A percentile compares a stretch with the other conserved stretches of the same genome.
These are phyloP conservation scores for Hydrotaea diabolus DNA, from an alignment of 2,888 invertebrate species.

Conservation along the genomic window DNA sequence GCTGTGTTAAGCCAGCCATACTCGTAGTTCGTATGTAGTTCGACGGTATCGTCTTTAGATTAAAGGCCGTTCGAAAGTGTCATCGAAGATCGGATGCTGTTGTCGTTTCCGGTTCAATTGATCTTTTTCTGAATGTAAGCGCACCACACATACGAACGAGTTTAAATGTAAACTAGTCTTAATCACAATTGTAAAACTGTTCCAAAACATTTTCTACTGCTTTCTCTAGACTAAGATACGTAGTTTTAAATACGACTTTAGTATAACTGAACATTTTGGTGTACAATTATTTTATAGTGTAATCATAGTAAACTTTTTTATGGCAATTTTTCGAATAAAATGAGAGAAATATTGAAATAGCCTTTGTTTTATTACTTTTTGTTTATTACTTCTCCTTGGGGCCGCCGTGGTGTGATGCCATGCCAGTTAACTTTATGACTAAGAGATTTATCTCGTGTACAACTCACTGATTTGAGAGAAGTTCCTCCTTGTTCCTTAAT, in stretches of 20 bases:
- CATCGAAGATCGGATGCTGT: too few relatives aligned
- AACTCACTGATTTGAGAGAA: too few relatives aligned
- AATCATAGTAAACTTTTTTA: constrained; percentile 24
- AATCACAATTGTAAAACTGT: constrained; percentile 48
- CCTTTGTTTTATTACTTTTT: too few relatives aligned
- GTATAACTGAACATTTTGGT: constrained; percentile 44
- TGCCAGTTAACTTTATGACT: too few relatives aligned
- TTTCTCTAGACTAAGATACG: constrained; percentile 18
- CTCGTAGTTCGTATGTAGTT: too few relatives aligned
- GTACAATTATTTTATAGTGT: constrained; percentile 49
- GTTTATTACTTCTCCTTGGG: too few relatives aligned
- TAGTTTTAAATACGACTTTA: constrained; percentile 42
- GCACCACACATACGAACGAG: constrained; percentile 1
- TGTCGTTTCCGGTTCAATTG: not conserved
- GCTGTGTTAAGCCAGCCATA: too few relatives aligned
- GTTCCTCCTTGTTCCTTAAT: too few relatives aligned
- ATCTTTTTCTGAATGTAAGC: not conserved
- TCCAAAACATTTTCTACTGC: constrained; percentile 32
- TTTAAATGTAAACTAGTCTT: constrained; percentile 66
- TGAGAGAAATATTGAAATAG: not conserved
- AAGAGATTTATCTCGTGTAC: too few relatives aligned
- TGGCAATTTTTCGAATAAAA: not conserved
- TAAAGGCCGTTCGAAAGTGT: too few relatives aligned
- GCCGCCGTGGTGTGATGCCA: too few relatives aligned
- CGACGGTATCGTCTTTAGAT: too few relatives aligned